phyloP scores from a whole-genome alignment of 1,140 invertebrate species.

The Pseudomyrmex concolor region DNA sequence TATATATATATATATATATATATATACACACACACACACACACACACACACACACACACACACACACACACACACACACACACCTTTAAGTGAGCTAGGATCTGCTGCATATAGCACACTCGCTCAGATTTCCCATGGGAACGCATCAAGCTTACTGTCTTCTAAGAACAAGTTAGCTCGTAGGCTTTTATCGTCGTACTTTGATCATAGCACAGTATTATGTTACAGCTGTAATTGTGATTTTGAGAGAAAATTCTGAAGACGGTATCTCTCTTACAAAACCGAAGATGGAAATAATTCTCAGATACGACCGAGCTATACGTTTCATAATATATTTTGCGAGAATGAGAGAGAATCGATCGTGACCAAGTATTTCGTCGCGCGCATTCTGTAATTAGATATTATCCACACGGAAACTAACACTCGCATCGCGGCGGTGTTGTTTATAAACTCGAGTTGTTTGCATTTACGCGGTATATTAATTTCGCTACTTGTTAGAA shows the following conservation, averaged over 20 bases:
- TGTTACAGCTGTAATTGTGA: neutral
- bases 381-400: neutral
- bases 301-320: no score
- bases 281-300: neutral
- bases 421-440: neutral
- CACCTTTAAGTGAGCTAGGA: conserved; percentile 33
- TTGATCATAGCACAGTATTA: conserved; percentile 24
- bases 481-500: conserved; percentile 55
- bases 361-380: neutral
- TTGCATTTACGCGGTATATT: neutral
- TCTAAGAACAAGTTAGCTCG: conserved; percentile 45
- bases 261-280: neutral
- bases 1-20: no score
- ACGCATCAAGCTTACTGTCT: conserved; percentile 41
- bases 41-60: no score
- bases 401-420: conserved; percentile 1
- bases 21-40: no score
- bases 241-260: conserved; percentile 1
- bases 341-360: neutral
- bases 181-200: conserved; percentile 57
- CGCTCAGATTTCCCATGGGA: conserved; percentile 68
- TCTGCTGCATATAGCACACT: conserved; percentile 38
- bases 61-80: no score
- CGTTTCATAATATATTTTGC: no score
- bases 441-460: neutral